These are phyloP conservation scores for Epinotia demarniana DNA, from an alignment of 2,888 invertebrate species.

Conservation along the genomic window DNA sequence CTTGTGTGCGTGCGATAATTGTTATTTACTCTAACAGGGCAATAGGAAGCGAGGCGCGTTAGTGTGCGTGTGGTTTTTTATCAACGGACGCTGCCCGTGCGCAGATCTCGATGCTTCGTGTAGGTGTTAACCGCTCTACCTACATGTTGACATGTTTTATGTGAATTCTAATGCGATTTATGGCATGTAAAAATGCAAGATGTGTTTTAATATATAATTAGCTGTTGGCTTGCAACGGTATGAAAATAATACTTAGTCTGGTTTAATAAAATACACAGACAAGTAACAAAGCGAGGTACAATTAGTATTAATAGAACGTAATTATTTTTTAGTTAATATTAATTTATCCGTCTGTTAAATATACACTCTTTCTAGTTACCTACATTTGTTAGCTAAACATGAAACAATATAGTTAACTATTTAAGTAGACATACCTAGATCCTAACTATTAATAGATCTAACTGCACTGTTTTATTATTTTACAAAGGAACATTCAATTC, in stretches of 20 bases:
- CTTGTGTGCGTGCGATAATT: slow-evolving; percentile 68
- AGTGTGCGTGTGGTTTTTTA: slow-evolving; percentile 69
- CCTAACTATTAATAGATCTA: background rate
- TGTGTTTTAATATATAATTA: slow-evolving; percentile 2
- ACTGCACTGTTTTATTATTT: background rate
- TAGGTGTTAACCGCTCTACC: slow-evolving; percentile 76
- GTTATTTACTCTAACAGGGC: slow-evolving; percentile 63
- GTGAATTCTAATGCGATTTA: slow-evolving; percentile 31
- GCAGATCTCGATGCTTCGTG: slow-evolving; percentile 66
- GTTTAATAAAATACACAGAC: background rate
- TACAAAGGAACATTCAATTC: background rate
- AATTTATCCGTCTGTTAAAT: background rate
- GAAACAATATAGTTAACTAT: no score
- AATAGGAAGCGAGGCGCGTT: slow-evolving; percentile 63
- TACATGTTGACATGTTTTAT: slow-evolving; percentile 40
- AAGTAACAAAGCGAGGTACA: background rate
- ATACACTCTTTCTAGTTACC: background rate
- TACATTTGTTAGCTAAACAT: no score
- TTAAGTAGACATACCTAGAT: no score
- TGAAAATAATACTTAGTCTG: background rate
- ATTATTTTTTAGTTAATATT: background rate
- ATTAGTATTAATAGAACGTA: background rate
- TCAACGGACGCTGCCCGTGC: slow-evolving; percentile 76
- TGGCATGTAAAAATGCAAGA: slow-evolving; percentile 7
- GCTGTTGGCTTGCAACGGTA: slow-evolving; percentile 6